Conservation (phyloP, 2,888 invertebrate genomes). For the Tetranychus piercei region DNA sequence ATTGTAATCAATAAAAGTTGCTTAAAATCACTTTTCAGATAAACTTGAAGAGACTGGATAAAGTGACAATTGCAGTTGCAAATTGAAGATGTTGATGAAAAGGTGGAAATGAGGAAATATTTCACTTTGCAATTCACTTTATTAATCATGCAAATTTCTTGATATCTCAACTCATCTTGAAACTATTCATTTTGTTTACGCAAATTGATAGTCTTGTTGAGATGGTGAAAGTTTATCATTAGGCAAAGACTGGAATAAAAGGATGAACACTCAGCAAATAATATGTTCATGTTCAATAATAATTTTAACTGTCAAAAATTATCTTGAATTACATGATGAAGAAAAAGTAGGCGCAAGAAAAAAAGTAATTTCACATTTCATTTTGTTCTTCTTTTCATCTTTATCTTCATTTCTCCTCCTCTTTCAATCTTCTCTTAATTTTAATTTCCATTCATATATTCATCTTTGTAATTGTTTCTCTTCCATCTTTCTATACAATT, state of each 20-base stretch:
- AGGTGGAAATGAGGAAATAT: no score
- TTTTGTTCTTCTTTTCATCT: background rate
- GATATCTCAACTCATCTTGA: no score
- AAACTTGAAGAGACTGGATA: no score
- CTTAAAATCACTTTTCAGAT: no score
- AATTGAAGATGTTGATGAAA: no score
- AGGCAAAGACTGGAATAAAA: background rate
- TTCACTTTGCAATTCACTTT: no score
- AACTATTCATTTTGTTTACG: no score
- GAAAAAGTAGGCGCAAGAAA: background rate
- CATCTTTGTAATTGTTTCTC: background rate
- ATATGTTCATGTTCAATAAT: background rate
- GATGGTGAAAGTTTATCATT: background rate
- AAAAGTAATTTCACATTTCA: background rate
- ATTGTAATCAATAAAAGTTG: no score
- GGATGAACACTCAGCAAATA: background rate
- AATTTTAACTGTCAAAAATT: background rate
- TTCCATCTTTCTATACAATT: background rate
- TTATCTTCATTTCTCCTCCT: background rate
- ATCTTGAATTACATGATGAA: background rate
- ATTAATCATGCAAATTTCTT: no score
- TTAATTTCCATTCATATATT: background rate
- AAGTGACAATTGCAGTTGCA: no score
- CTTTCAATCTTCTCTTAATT: background rate
- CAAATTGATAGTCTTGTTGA: background rate